Conservation (phyloP, 2,113 vertebrate genomes). For the Carettochelys insculpta region DNA sequence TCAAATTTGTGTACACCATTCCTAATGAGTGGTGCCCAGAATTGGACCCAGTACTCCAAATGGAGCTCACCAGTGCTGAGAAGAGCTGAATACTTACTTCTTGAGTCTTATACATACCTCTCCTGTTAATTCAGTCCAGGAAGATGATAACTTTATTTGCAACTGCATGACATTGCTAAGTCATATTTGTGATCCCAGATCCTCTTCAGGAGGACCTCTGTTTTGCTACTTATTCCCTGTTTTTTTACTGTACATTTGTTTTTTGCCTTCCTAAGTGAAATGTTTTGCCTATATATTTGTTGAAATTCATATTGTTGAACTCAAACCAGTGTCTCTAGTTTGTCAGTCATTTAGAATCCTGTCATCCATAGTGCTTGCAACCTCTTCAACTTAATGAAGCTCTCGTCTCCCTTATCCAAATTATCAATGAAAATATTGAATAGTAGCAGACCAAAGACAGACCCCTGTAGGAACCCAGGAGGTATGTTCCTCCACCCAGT, state of each 20-base stretch:
- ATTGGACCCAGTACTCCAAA: neutral
- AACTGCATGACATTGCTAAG: neutral
- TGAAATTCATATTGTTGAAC: neutral
- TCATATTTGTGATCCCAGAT: neutral
- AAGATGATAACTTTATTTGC: neutral
- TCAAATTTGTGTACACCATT: neutral
- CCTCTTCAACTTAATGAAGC: neutral
- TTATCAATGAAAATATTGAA: neutral
- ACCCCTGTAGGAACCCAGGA: neutral
- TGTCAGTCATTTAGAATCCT: neutral
- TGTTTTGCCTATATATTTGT: neutral
- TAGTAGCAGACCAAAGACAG: neutral
- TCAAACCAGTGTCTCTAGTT: neutral
- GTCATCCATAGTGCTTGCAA: neutral
- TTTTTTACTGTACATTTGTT: neutral
- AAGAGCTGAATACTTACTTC: neutral
- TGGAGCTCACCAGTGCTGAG: neutral
- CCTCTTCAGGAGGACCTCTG: neutral
- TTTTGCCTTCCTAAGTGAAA: neutral
- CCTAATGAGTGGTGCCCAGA: neutral
- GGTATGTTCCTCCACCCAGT: neutral
- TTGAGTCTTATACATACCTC: neutral
- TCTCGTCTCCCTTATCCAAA: neutral
- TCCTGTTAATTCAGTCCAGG: neutral
- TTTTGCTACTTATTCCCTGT: neutral